phyloP scores from a whole-genome alignment of 2,888 invertebrate species.

The Linyphia triangularis region DNA sequence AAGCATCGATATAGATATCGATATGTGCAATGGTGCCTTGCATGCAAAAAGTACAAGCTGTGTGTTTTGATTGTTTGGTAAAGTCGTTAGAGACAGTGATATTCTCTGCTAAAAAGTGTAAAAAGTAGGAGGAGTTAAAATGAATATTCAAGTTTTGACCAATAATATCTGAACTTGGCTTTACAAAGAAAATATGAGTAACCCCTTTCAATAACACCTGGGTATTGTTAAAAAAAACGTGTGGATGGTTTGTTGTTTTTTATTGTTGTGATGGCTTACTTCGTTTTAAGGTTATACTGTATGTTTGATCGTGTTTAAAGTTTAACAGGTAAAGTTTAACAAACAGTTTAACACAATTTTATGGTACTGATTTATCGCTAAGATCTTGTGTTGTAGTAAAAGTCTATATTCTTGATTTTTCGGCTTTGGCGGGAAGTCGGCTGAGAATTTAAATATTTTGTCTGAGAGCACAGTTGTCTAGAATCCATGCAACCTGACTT shows the following conservation, averaged over 20 bases:
- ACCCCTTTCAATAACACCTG: neutral
- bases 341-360: neutral
- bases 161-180: neutral
- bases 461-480: too few relatives aligned
- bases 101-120: neutral
- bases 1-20: too few relatives aligned
- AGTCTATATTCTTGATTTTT: neutral
- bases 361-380: neutral
- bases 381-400: neutral
- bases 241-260: slow-evolving; percentile 3
- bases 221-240: neutral
- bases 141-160: neutral
- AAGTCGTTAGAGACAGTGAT: neutral
- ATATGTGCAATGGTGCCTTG: too few relatives aligned
- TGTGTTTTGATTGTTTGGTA: neutral
- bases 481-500: too few relatives aligned
- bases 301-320: neutral
- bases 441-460: neutral
- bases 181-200: too few relatives aligned
- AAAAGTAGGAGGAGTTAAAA: neutral
- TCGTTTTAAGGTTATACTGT: neutral
- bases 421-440: neutral
- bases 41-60: neutral
- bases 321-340: neutral
- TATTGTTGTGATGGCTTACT: neutral